Evolutionary conservation across 2,888 invertebrate genomes (phyloP), one percentile per base, ranked within the genome.

Genomic region (Ichneumon xanthorius): DNA sequence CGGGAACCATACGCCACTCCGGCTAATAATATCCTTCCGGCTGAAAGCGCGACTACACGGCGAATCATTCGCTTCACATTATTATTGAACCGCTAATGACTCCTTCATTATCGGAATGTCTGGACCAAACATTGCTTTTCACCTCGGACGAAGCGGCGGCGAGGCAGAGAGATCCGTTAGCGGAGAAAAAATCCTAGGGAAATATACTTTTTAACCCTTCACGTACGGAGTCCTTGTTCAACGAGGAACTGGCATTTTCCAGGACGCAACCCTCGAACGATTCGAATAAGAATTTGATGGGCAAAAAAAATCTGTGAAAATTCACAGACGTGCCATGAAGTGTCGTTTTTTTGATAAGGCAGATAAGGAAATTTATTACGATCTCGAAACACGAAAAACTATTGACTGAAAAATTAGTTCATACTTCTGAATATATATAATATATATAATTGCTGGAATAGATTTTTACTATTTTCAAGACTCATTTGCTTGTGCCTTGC

Each of bases 21-120:
- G 11, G 37, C 26, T 68, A 48, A 73, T 80, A 68, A 68, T 58
- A 68, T 80, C 67, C 80, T 67, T 58, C 68, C 61, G 26, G 45
- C 40, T 53, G 70, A 11, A 37, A 53, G 68, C 70, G 75, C 48
- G 14, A 37, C 19, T 63, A 50, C 75, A 55, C 45, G 1, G 22
- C 61, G 11, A 81, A 70, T 76, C 61, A 61, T 70, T 53, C 50
- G 70, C 61, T 30, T 33, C 33, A 7, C 33, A 33, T 33, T 63
- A 30, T 63, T 30, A 63, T 63, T 63, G 30, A 63, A 33, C 63
- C 7, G 33, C n/a, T 63, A 33, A 63, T 63, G 63, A 63, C 63
- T 63, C 5, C 30, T 63, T 6, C 30, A 63, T 63, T 16, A 63
- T 33, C 33, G 30, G 33, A 33, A 33, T 33, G 63, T 63, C 63